These are phyloP conservation scores for Equus przewalskii DNA, from an alignment of 2,113 vertebrate genomes.

Conservation along the genomic window DNA sequence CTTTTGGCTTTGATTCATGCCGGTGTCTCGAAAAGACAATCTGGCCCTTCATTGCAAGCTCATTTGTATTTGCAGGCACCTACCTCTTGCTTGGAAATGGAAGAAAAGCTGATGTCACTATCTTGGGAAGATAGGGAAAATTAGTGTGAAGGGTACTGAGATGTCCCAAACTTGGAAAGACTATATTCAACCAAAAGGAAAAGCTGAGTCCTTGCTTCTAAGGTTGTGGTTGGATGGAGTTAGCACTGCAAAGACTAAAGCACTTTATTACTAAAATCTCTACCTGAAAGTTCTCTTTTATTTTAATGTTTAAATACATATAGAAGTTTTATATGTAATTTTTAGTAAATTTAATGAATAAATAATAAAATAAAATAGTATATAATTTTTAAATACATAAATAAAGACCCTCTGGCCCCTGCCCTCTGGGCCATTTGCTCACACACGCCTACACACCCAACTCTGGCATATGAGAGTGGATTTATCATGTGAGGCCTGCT, in stretches of 20 bases:
- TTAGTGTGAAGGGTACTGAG: constrained; percentile 47
- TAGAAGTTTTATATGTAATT: too few species aligned
- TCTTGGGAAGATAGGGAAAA: constrained; percentile 65
- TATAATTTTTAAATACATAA: too few species aligned
- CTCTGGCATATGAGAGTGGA: background rate
- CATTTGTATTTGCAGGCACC: constrained; percentile 85
- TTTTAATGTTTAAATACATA: background rate
- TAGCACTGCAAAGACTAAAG: background rate
- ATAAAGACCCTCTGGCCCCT: background rate
- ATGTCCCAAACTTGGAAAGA: constrained; percentile 60
- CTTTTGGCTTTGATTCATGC: constrained; percentile 83
- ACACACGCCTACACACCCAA: background rate
- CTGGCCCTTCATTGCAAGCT: constrained; percentile 83
- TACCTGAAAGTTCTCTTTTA: background rate
- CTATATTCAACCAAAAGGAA: constrained; percentile 49
- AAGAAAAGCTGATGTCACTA: constrained; percentile 21
- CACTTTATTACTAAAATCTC: background rate
- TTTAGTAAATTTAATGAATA: too few species aligned
- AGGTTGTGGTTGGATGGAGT: constrained; percentile 31
- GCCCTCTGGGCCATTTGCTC: background rate
- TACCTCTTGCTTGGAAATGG: constrained; percentile 79
- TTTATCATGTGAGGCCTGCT: background rate
- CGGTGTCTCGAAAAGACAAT: constrained; percentile 80
- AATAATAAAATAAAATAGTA: too few species aligned
- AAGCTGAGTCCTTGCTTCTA: constrained; percentile 21